These are phyloP conservation scores for Pachyuromys duprasi DNA, from an alignment of 2,797 vertebrate genomes.

Conservation along the genomic window DNA sequence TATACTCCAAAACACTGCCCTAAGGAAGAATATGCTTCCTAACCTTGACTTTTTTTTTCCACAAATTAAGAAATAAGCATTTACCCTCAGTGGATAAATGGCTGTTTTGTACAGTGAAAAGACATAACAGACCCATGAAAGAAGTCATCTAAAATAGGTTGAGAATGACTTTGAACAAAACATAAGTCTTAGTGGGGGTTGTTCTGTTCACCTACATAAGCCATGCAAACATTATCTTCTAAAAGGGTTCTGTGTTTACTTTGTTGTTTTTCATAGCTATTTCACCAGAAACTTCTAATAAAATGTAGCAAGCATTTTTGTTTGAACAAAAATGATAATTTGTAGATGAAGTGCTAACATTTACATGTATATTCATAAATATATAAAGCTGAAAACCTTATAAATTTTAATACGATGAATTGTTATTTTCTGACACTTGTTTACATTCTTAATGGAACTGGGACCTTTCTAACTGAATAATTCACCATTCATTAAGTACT, in stretches of 20 bases:
- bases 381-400: neutral
- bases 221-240: neutral
- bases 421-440: neutral
- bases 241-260: neutral
- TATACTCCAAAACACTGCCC: neutral
- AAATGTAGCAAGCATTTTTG: neutral
- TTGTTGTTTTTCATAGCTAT: neutral
- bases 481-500: neutral
- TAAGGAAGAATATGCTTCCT: neutral
- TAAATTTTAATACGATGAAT: neutral
- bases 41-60: neutral
- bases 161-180: neutral
- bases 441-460: neutral
- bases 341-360: constrained; percentile 20
- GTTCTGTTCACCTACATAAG: neutral
- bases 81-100: neutral
- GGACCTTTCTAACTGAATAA: neutral
- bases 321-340: neutral
- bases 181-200: neutral
- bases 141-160: neutral
- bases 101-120: neutral
- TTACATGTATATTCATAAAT: neutral
- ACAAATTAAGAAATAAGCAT: neutral
- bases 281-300: neutral
- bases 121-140: neutral